Evolutionary conservation across 1,140 invertebrate genomes (phyloP), one percentile per base, ranked within the genome.

Genomic region (Caenorhabditis briggsae): DNA sequence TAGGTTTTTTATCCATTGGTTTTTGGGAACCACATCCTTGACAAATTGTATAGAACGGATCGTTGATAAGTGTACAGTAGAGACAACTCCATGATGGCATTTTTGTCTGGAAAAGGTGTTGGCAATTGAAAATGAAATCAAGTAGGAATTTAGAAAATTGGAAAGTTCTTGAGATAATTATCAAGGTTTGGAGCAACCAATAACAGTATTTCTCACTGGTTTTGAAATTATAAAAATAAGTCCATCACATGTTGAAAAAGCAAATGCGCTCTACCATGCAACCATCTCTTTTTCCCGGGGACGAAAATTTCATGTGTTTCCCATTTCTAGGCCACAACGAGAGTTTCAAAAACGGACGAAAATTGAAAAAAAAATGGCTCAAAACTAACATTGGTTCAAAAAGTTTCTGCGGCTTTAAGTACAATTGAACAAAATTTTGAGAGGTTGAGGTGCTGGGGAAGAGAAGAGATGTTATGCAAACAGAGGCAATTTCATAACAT

Each of bases 401-500:
- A 59, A 59, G 56, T 59, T 20, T 20, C 20, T 59, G 16, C 16
- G 50, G 16, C 50, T 33, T 33, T 33, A 53, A 16, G 50, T 53
- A 11, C 9, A 53, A 53, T 12, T 53, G 50, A 53, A 53, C 12
- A 14, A 33, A 33, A 33, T 33, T 53, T 53, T 53, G 50, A 53
- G 16, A 53, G 25, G 11, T 65, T 50, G 64, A 46, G 41, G 23
- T 12, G 8, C 3, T 46, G 46, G 41, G 33, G 41, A 50, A 50
- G 46, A 53, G 33, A 46, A 23, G 23, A 41, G 70, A 78, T 78
- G 70, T 78, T 78, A 78, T 78, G 70, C 70, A 78, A 78, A 78
- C 70, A 78, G 70, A 78, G 46, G 70, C 43, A 12, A 78, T 78
- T 78, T 78, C 70, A 78, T 53, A 78, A 78, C 70, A 78, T n/a